Evolutionary conservation across 2,797 vertebrate genomes (phyloP), one percentile per base, ranked within the genome.

Genomic region (Peromyscus nudipes): DNA sequence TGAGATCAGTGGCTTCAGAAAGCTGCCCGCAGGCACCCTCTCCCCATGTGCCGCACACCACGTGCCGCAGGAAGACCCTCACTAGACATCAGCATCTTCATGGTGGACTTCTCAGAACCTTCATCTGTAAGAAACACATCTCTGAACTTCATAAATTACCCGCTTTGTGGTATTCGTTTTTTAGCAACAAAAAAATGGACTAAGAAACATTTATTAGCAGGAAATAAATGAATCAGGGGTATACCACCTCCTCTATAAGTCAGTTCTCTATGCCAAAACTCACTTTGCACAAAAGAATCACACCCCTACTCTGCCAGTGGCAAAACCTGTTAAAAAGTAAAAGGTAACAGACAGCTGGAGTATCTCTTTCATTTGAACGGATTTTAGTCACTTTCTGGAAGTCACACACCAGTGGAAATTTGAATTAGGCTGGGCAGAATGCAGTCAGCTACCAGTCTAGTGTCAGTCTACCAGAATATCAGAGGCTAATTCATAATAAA

Each of bases 321-420:
- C 83, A 89, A 77, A 90, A 91, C 71, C 7, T 75, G 13, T 84
- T 46, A 75, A 82, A 65, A 92, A n/a, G 10, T 31, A 89, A 85
- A 64, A 92, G n/a, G 49, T 49, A 6, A 69, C 60, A 82, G 52
- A 86, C 73, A 85, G 4, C 12, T 73, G 19, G 62, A 65, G 23
- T 55, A 34, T 55, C 31, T 21, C 27, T 89, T 94, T 75, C 19
- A 82, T 43, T 34, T 71, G 14, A 37, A 7, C 34, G 1, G 7
- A 69, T 77, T 95, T 94, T 83, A 49, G 64, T 80, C 73, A 49
- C 71, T 80, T 94, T 77, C 86, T 81, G 52, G 65, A 86, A 85
- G 43, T 87, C 62, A 52, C 6, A 25, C 5, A 71, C 17, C 9
- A 52, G 7, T 16, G 8, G 64, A 84, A 91, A 92, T 67, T 65